Base-by-base conservation (phyloP, 1,140 invertebrate species). In the Gonioctena quinquepunctata region DNA sequence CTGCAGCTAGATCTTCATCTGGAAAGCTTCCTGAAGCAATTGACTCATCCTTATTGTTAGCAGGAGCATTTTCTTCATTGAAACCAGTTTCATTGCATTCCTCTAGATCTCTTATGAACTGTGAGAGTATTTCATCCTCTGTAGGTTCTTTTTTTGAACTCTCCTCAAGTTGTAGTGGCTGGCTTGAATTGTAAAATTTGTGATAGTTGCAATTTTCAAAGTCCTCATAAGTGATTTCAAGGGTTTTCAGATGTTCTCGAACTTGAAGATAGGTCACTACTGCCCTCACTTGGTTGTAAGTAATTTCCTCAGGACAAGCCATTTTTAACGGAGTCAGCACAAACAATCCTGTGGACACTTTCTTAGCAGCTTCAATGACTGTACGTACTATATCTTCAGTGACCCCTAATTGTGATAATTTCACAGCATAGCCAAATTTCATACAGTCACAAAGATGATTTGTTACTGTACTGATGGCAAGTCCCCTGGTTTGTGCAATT, bases 351-450 rank as follows among this genome's bases (percentile, higher is more conserved):
- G 21, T n/a, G 42, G 42, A 52, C 19, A 67, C 16, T 18, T 66
- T 23, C 7, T 61, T 61, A 11, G 70, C 72, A 16, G 56, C 63
- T 61, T 52, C 59, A n/a, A 72, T 23, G 49, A 71, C 73, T n/a
- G 21, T 69, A 6, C 57, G n/a, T 22, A 54, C 57, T 18, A 65
- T 54, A 8, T 66, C 42, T 11, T 69, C 57, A 22, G 49, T 66
- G 6, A 80, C 70, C 26, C 71, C 72, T 16, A 80, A 63, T 42
- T 76, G 67, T 3, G 48, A 49, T 23, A 80, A 33, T 70, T 77
- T 77, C 22, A 80, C 72, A 6, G 74, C 73, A 65, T 71, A 71
- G 7, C 79, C 79, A 19, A 62, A 33, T 67, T 77, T 76, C 23
- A 80, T 70, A 7, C 54, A 60, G 26, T 33, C 54, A 8, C 69